Conservation (phyloP, 2,113 vertebrate species). For the Accipiter virgatus region DNA sequence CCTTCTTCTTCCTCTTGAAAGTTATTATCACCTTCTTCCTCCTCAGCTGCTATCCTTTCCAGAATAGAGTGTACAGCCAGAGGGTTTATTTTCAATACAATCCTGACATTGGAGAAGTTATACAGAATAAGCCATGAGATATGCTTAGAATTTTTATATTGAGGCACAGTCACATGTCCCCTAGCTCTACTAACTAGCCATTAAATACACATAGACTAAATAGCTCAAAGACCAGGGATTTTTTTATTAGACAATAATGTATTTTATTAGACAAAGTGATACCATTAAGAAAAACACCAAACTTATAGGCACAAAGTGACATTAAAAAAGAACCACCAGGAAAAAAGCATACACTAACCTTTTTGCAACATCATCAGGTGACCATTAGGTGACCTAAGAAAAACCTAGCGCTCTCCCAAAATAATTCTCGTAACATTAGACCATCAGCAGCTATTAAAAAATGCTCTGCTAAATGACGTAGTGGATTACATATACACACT, state of each 20-base stretch:
- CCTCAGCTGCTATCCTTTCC: constrained; percentile 88
- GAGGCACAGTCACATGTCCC: not conserved
- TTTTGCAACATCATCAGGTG: not conserved
- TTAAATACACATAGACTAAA: not conserved
- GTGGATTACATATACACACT: not conserved
- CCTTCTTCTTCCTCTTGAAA: constrained; percentile 95
- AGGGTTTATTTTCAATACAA: constrained; percentile 93
- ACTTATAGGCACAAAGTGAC: not conserved
- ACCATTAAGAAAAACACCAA: not conserved
- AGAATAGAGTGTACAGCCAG: constrained; percentile 93
- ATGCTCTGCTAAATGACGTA: not conserved
- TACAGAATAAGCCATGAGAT: constrained; percentile 4
- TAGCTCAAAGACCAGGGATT: not conserved
- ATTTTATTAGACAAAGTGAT: not conserved
- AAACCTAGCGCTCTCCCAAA: not conserved
- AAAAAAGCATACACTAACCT: not conserved
- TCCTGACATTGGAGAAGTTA: constrained; percentile 71
- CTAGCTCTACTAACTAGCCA: not conserved
- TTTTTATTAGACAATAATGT: not conserved
- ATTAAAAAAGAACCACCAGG: not conserved
- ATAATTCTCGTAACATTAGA: not conserved
- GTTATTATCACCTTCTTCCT: constrained; percentile 86
- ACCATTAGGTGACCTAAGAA: not conserved
- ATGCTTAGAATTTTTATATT: not conserved
- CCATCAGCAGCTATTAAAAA: not conserved